Evolutionary conservation across 2,113 vertebrate species (phyloP), one percentile per base, ranked within the genome.

Genomic region (Oryzias javanicus): DNA sequence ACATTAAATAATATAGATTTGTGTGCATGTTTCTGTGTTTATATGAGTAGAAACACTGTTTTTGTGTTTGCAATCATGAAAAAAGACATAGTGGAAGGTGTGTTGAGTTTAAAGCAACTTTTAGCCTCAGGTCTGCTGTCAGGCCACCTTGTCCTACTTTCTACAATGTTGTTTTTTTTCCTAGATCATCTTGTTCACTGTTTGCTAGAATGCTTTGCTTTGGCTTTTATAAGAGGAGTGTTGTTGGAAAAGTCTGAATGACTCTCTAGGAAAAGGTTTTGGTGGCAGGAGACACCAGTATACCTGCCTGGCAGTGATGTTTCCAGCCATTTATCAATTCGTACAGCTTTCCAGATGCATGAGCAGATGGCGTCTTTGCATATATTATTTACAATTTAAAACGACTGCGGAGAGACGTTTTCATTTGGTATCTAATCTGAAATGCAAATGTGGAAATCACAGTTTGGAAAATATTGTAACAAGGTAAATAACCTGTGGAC

Each of bases 101-200:
- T 12, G 13, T 42, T 53, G 64, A 71, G 35, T 84, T 79, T 81
- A 82, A 87, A 80, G 81, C 79, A 73, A 56, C 72, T 81, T 81
- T 47, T 79, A 63, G 76, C 85, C 81, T 74, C 1, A 55, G 76
- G 83, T 64, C 49, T 70, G 60, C 63, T 73, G 68, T 72, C 64
- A 52, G 52, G 49, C 52, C 45, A 47, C 72, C 4, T 42, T 76
- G 60, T 68, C 55, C 70, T 0, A 41, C 65, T 86, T 83, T 84
- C 65, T 55, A 51, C 55, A 70, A 51, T 16, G 22, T 67, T 77
- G 22, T 4, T 51, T 68, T 73, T 59, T 41, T 52, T 64, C 62
- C 74, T 64, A 82, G 67, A 85, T 86, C 77, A 70, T 73, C 56
- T 65, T 73, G 62, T 75, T 78, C 75, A 45, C 25, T 29, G n/a